These are phyloP conservation scores for Drosophila sulfurigaster DNA, from an alignment of 1,140 invertebrate genomes.

Conservation along the genomic window DNA sequence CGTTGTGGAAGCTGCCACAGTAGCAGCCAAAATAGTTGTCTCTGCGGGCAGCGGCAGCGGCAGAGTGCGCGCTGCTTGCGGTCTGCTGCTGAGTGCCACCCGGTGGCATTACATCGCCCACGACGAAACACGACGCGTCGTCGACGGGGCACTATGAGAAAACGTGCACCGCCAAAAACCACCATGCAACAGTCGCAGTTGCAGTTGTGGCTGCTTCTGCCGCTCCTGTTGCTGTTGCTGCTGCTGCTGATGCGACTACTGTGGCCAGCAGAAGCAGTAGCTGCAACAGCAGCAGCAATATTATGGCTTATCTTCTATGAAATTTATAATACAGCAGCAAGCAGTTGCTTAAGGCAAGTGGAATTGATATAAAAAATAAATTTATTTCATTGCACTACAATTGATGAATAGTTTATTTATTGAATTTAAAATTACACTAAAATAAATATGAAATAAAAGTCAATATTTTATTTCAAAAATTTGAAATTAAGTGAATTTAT, in stretches of 20 bases:
- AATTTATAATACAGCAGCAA: constrained; percentile 20
- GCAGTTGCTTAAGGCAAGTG: not conserved
- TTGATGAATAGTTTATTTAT: too few relatives aligned
- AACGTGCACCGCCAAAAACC: constrained; percentile 51
- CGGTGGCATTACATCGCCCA: constrained; percentile 54
- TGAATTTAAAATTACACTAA: too few relatives aligned
- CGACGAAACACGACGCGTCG: constrained; percentile 58
- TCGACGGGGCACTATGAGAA: constrained; percentile 53
- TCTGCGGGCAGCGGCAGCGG: constrained; percentile 10
- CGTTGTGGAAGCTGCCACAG: constrained; percentile 59
- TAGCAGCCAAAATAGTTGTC: constrained; percentile 80
- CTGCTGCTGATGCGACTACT: too few relatives aligned
- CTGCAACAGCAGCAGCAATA: constrained; percentile 16
- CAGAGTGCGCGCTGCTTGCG: constrained; percentile 13
- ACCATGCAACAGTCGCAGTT: constrained; percentile 16
- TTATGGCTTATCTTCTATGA: constrained; percentile 22
- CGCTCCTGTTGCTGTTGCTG: not conserved
- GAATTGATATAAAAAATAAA: too few relatives aligned
- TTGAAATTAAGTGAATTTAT: not conserved
- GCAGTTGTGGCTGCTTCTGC: constrained; percentile 2
- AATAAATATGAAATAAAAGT: too few relatives aligned
- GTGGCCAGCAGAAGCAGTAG: constrained; percentile 5
- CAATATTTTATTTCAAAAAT: too few relatives aligned
- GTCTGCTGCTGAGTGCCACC: constrained; percentile 33
- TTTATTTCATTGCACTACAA: too few relatives aligned